phyloP scores from a whole-genome alignment of 2,797 vertebrate species.

The Serranus cabrilla region DNA sequence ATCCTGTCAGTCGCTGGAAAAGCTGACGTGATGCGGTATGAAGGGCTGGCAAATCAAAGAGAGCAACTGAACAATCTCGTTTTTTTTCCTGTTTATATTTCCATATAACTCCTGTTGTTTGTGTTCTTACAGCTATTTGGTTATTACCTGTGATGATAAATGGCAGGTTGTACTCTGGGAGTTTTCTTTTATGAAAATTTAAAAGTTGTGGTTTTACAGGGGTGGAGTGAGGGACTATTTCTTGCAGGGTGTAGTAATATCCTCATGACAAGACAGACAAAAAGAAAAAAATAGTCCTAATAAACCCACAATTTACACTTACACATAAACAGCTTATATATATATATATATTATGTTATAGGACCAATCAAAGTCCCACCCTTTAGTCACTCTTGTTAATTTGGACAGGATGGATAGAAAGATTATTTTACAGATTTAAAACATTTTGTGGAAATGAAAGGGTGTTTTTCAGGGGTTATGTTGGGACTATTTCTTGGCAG shows the following conservation, averaged over 20 bases:
- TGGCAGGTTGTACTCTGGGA: conserved; percentile 5
- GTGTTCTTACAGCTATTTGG: conserved; percentile 19
- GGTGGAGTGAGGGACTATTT: neutral
- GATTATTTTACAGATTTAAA: no score
- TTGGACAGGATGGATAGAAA: no score
- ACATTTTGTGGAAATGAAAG: no score
- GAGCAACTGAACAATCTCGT: conserved; percentile 63
- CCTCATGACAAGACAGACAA: neutral
- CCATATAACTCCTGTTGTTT: conserved; percentile 11
- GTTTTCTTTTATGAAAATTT: neutral
- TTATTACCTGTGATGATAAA: neutral
- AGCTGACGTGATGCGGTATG: conserved; percentile 21
- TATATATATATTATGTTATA: no score
- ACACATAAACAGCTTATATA: no score
- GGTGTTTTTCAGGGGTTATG: no score
- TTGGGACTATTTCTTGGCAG: no score
- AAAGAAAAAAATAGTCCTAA: neutral
- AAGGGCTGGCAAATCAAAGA: conserved; percentile 39
- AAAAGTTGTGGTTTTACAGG: neutral
- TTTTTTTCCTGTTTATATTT: neutral
- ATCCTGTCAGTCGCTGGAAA: conserved; percentile 23
- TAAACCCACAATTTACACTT: no score
- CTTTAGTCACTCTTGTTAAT: no score
- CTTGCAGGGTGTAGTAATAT: conserved; percentile 4
- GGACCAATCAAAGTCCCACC: no score